A percentile compares a stretch with the other conserved stretches of the same genome.
Conservation (phyloP, 2,113 vertebrate species). For the Ophthalmolycus amberensis region DNA sequence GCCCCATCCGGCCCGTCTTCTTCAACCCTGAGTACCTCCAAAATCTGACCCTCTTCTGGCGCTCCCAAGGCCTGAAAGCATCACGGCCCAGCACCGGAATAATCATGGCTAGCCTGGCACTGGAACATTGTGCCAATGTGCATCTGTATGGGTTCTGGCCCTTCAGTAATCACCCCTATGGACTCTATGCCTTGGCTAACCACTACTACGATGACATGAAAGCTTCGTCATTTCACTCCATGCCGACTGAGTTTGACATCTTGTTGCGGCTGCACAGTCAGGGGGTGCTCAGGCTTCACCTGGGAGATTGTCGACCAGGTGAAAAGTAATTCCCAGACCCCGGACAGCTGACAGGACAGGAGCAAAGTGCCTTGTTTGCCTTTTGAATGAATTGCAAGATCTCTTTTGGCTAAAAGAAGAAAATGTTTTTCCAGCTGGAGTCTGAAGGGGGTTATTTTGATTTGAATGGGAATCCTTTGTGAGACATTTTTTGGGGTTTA, state of each 20-base stretch:
- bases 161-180: constrained; percentile 84
- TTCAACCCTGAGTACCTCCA: constrained; percentile 90
- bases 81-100: constrained; percentile 90
- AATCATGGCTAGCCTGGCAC: constrained; percentile 89
- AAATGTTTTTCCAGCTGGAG: too few relatives aligned
- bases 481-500: too few relatives aligned
- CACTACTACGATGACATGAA: constrained; percentile 92
- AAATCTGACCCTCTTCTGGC: constrained; percentile 89
- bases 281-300: constrained; percentile 91
- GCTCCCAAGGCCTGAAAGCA: constrained; percentile 85
- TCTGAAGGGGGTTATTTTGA: too few relatives aligned
- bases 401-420: neutral
- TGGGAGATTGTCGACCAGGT: constrained; percentile 84
- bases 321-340: constrained; percentile 10
- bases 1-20: constrained; percentile 85
- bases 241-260: constrained; percentile 92
- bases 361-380: constrained; percentile 20
- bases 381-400: constrained; percentile 9
- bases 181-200: constrained; percentile 84
- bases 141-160: constrained; percentile 97
- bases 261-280: constrained; percentile 89
- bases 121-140: constrained; percentile 91
- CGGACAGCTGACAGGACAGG: neutral
- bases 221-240: constrained; percentile 84
- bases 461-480: too few relatives aligned